phyloP scores from a whole-genome alignment of 1,140 invertebrate genomes.

The Sipha flava region DNA sequence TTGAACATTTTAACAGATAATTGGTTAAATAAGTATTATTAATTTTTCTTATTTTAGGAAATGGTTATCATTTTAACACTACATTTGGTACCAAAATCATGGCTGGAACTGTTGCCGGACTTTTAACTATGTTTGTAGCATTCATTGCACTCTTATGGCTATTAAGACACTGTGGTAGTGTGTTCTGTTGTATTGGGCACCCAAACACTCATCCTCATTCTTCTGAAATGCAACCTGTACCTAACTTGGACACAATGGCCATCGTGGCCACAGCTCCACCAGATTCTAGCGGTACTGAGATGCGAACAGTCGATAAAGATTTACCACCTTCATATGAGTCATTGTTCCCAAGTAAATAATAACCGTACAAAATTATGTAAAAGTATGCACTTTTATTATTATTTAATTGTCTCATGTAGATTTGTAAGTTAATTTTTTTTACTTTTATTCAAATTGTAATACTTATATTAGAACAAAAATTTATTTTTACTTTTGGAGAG shows the following conservation, averaged over 20 bases:
- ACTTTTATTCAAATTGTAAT: neutral
- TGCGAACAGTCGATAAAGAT: conserved; percentile 37
- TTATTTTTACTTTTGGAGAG: conserved; percentile 78
- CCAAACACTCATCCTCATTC: conserved; percentile 26
- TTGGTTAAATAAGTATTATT: neutral
- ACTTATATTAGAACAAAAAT: neutral
- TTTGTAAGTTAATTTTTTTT: neutral
- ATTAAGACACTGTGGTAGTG: conserved; percentile 38
- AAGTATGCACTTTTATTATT: neutral
- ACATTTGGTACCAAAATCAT: conserved; percentile 18
- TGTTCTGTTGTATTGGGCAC: conserved; percentile 20
- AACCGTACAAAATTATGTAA: conserved; percentile 31
- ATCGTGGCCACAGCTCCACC: conserved; percentile 36
- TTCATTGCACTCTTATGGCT: conserved; percentile 41
- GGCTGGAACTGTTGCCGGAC: conserved; percentile 37
- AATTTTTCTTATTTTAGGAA: neutral
- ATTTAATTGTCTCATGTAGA: neutral
- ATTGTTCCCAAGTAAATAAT: conserved; percentile 37
- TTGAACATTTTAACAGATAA: neutral
- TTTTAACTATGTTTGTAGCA: conserved; percentile 41
- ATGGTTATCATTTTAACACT: conserved; percentile 5
- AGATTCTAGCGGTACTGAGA: neutral
- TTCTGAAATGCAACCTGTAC: conserved; percentile 32
- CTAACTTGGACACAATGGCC: conserved; percentile 28
- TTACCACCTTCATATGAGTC: conserved; percentile 41